Evolutionary conservation across 2,888 invertebrate species (phyloP).

Genomic region (Steinernema hermaphroditum): DNA sequence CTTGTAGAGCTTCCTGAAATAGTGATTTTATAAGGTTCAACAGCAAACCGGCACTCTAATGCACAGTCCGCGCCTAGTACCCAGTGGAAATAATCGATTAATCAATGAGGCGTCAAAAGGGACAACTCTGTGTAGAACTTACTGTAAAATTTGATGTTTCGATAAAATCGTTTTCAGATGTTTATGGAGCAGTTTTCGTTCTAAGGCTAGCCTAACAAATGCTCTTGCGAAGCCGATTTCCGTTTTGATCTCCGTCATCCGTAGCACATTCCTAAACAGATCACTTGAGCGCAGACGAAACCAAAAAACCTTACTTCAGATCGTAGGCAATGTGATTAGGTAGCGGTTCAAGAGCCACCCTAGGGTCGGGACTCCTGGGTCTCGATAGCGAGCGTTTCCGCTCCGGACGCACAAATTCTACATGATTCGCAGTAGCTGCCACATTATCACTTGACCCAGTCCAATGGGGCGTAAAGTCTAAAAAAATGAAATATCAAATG

Average conservation of each 20-base stretch:
- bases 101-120: no score
- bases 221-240: slow-evolving; percentile 87
- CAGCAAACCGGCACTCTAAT: no score
- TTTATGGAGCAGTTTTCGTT: slow-evolving; percentile 90
- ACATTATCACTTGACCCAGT: slow-evolving; percentile 32
- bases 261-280: slow-evolving; percentile 64
- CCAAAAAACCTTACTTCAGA: slow-evolving; percentile 67
- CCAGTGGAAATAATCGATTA: no score
- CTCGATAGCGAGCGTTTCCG: slow-evolving; percentile 55
- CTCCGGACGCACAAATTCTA: slow-evolving; percentile 28
- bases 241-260: slow-evolving; percentile 96
- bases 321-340: slow-evolving; percentile 69
- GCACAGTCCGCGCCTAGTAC: no score
- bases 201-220: slow-evolving; percentile 91
- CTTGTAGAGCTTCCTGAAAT: slow-evolving; percentile 76
- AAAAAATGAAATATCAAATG: slow-evolving; percentile 10
- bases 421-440: background rate
- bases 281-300: background rate
- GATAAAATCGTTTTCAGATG: slow-evolving; percentile 83
- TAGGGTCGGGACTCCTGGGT: slow-evolving; percentile 41
- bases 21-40: no score
- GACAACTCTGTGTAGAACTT: slow-evolving; percentile 29
- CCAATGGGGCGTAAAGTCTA: slow-evolving; percentile 51
- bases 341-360: slow-evolving; percentile 64
- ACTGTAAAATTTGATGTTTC: slow-evolving; percentile 48